Evolutionary conservation across 2,888 invertebrate species (phyloP), one percentile per base, ranked within the genome.

Genomic region (Chrysodeixis includens): DNA sequence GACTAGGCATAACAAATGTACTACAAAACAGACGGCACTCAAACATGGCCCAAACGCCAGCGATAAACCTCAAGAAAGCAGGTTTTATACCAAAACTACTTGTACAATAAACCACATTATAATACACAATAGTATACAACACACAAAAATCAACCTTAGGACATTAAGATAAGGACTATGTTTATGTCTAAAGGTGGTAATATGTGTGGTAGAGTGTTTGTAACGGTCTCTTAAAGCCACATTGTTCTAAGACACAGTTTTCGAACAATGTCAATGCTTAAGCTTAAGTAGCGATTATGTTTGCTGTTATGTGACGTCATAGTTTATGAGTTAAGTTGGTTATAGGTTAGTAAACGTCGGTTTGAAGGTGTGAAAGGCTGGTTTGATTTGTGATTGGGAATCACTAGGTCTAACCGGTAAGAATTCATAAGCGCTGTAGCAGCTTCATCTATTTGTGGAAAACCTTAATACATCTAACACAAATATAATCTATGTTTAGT

Each of bases 1-100:
- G 14, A 40, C n/a, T 40, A n/a, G 40, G n/a, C 40, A 40, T 40
- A 40, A n/a, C 40, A 40, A 40, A 40, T 40, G 40, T n/a, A 40
- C 14, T 6, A 40, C 40, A 40, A 40, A 12, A 40, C n/a, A 40
- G n/a, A 40, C 40, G 40, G n/a, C 40, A 2, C 40, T 40, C 40
- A 40, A 40, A 40, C 40, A 40, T 40, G 40, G 12, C 6, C 40
- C 14, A 40, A 40, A 40, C 40, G n/a, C n/a, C n/a, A 40, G n/a
- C 40, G n/a, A n/a, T 40, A 40, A 40, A 40, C 40, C 40, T 40
- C 40, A 40, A 49, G 18, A 49, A 49, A 49, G 49, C 18, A 10
- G 18, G 49, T 20, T 18, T 8, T 10, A 49, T 9, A 49, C 18
- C 20, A 49, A 49, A 20, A 20, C 18, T 9, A 20, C 20, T 20